These are phyloP conservation scores for Anagyrus pseudococci DNA, from an alignment of 2,888 invertebrate genomes.

Conservation along the genomic window DNA sequence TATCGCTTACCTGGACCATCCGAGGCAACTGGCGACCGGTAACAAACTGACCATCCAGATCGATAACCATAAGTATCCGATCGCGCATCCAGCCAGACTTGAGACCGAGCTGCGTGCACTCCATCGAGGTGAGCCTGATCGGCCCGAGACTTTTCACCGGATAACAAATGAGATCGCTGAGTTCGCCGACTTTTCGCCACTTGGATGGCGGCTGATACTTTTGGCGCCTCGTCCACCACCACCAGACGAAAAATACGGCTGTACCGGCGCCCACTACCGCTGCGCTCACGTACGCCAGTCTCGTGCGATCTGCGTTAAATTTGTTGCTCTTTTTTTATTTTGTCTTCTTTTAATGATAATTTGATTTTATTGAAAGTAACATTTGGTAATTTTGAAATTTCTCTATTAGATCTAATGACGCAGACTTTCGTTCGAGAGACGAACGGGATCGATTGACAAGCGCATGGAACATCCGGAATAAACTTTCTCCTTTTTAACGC, in stretches of 20 bases:
- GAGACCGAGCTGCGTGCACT: constrained; percentile 66
- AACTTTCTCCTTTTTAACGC: no score
- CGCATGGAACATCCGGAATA: no score
- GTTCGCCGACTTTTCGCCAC: constrained; percentile 68
- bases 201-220: constrained; percentile 58
- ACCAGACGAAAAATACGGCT: constrained; percentile 48
- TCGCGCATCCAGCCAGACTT: constrained; percentile 67
- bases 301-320: constrained; percentile 39
- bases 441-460: no score
- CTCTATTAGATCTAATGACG: no score
- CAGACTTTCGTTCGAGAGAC: no score
- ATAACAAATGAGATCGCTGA: constrained; percentile 65
- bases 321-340: no score
- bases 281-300: constrained; percentile 51
- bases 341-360: no score
- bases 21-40: constrained; percentile 67
- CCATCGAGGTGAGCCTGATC: constrained; percentile 63
- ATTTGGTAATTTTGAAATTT: no score
- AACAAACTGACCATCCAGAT: constrained; percentile 66
- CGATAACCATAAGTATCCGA: constrained; percentile 68
- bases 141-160: constrained; percentile 70
- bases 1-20: constrained; percentile 61
- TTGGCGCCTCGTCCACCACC: constrained; percentile 45
- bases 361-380: no score
- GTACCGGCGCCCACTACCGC: constrained; percentile 53